phyloP scores from a whole-genome alignment of 2,888 invertebrate species.

The Stenolophus ochropezus region DNA sequence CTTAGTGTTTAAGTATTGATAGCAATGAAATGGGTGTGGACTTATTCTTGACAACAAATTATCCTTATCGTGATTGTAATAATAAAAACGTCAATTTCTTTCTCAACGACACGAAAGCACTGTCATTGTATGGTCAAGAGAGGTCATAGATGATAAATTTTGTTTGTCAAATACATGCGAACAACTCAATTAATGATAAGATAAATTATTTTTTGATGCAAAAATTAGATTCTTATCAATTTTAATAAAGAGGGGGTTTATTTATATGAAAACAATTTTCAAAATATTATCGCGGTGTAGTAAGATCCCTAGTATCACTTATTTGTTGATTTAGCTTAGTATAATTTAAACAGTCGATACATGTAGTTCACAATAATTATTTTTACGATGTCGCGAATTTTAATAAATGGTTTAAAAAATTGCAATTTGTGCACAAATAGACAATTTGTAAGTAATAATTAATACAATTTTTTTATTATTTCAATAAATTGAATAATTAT shows the following conservation, averaged over 20 bases:
- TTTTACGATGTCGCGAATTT: constrained; percentile 42
- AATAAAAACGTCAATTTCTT: constrained; percentile 30
- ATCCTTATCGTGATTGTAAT: not conserved
- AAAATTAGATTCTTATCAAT: constrained; percentile 48
- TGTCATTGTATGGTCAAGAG: constrained; percentile 50
- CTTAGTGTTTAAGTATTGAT: not conserved
- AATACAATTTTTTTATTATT: constrained; percentile 66
- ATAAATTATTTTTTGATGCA: constrained; percentile 44
- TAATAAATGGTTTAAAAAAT: constrained; percentile 45
- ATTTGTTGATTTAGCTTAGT: constrained; percentile 37
- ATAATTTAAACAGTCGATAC: constrained; percentile 2
- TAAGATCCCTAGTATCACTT: constrained; percentile 2
- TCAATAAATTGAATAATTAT: constrained; percentile 1
- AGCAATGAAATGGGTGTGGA: constrained; percentile 43
- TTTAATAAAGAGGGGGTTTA: constrained; percentile 35
- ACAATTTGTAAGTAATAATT: constrained; percentile 59
- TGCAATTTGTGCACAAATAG: constrained; percentile 37
- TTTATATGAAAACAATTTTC: constrained; percentile 23
- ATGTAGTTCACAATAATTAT: constrained; percentile 1
- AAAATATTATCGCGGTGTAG: constrained; percentile 11
- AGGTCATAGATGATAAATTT: constrained; percentile 50
- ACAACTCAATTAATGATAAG: constrained; percentile 46
- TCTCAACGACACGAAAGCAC: constrained; percentile 8
- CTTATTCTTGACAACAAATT: constrained; percentile 15
- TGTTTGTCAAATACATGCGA: constrained; percentile 47